Percentiles rank a stretch among this genome's conserved stretches.
Conservation (phyloP, 2,888 invertebrate species). For the Rhamphomyia laevipes region DNA sequence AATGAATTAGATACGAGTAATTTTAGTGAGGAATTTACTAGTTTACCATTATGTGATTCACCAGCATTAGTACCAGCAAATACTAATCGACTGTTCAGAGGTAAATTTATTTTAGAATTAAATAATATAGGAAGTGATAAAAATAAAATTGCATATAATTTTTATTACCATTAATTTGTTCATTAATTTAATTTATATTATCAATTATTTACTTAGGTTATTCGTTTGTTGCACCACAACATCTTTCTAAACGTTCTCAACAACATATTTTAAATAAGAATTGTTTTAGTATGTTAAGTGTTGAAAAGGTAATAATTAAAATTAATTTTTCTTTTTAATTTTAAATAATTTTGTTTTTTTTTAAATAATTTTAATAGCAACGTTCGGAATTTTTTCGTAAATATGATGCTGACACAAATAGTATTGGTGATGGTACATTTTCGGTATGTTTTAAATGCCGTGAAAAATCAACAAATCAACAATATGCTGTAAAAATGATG, state of each 20-base stretch:
- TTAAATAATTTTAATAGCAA: conserved; percentile 33
- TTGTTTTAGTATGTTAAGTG: background rate
- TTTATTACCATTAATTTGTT: background rate
- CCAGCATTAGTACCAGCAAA: conserved; percentile 80
- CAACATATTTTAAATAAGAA: background rate
- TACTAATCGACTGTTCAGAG: conserved; percentile 76
- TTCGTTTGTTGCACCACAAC: conserved; percentile 80
- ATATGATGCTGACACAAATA: conserved; percentile 57
- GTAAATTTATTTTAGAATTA: too few species aligned
- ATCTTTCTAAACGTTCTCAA: conserved; percentile 7
- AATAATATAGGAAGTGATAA: conserved; percentile 2
- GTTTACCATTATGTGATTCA: conserved; percentile 81
- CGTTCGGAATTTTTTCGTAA: conserved; percentile 77
- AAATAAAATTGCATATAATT: too few species aligned
- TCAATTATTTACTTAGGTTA: conserved; percentile 50
- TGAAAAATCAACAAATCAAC: conserved; percentile 56
- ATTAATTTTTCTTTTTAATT: background rate
- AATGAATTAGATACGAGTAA: conserved; percentile 89
- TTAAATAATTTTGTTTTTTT: conserved; percentile 8
- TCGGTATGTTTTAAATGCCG: conserved; percentile 76
- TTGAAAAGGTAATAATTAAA: background rate
- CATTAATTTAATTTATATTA: background rate
- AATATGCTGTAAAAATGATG: conserved; percentile 75
- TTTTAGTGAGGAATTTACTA: conserved; percentile 94
- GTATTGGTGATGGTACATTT: conserved; percentile 81